Evolutionary conservation across 2,113 vertebrate species (phyloP), one percentile per base, ranked within the genome.

Genomic region (Strix aluco): DNA sequence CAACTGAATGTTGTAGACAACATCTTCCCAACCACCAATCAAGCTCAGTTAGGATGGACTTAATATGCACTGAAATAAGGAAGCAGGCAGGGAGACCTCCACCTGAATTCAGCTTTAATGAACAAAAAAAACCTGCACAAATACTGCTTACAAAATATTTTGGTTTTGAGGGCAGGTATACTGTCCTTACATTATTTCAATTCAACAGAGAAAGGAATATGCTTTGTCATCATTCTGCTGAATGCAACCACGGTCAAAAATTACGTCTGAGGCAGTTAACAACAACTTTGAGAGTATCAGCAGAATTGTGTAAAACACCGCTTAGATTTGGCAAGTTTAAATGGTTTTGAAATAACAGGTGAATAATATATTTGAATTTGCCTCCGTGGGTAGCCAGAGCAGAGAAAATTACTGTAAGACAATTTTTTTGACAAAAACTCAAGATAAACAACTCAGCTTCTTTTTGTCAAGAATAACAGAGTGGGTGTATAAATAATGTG

Each of bases 271-370:
- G 81, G 94, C 75, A 79, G 77, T 88, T 96, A 97, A 97, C 96
- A 97, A 93, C 94, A 92, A 79, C 91, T 97, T 95, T 16, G 80
- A 86, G 62, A 97, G 74, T 94, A 98, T 95, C 94, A 97, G 86
- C 95, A 95, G 81, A 96, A 95, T 91, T 4, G 1, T 96, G 85
- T 89, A 95, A 97, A 97, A 95, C 72, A 97, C 63, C 12, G 63
- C 94, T 93, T 93, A 96, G 94, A 81, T 90, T 92, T 91, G 85
- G 63, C 81, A 96, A 93, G 78, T 96, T 95, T 97, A 96, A 97
- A 90, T 1, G 34, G 12, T 72, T 96, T 92, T 89, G 88, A 95
- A 97, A 96, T 87, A 97, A 91, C 83, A 94, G 92, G 95, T 94
- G 92, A 97, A 96, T 96, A 97, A 97, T 97, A 84, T 63, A 92